These are phyloP conservation scores for Chloropsis cyanopogon DNA, from an alignment of 2,113 vertebrate genomes.

Conservation along the genomic window DNA sequence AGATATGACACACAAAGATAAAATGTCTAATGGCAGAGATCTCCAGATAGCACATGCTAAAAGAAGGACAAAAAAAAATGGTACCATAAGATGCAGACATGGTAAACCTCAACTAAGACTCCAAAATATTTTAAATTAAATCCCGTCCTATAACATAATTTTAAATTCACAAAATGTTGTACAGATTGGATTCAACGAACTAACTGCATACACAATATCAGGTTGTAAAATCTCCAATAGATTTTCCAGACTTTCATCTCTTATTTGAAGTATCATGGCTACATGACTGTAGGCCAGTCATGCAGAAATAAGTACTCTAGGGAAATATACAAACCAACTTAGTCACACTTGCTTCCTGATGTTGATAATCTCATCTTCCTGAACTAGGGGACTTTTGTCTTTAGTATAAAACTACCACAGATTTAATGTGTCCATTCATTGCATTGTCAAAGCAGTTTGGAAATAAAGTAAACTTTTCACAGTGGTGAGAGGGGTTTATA, in stretches of 20 bases:
- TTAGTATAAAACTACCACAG: not conserved
- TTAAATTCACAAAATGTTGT: not conserved
- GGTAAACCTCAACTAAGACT: not conserved
- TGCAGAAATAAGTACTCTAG: not conserved
- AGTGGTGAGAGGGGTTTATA: not conserved
- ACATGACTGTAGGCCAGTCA: not conserved
- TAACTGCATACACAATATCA: not conserved
- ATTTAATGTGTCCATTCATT: not conserved
- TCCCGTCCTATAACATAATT: not conserved
- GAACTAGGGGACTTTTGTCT: not conserved
- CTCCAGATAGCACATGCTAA: not conserved
- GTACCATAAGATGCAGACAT: not conserved
- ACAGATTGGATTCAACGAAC: not conserved
- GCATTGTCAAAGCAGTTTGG: not conserved
- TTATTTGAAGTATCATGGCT: not conserved
- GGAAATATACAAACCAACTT: not conserved
- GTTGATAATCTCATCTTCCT: not conserved
- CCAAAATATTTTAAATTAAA: not conserved
- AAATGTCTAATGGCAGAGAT: not conserved
- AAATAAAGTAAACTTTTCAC: not conserved
- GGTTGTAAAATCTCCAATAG: not conserved
- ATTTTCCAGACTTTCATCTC: not conserved
- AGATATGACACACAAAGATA: not conserved
- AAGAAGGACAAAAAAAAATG: not conserved
- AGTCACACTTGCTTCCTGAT: not conserved